phyloP scores from a whole-genome alignment of 2,888 invertebrate genomes.

The Scaptomyza flava region DNA sequence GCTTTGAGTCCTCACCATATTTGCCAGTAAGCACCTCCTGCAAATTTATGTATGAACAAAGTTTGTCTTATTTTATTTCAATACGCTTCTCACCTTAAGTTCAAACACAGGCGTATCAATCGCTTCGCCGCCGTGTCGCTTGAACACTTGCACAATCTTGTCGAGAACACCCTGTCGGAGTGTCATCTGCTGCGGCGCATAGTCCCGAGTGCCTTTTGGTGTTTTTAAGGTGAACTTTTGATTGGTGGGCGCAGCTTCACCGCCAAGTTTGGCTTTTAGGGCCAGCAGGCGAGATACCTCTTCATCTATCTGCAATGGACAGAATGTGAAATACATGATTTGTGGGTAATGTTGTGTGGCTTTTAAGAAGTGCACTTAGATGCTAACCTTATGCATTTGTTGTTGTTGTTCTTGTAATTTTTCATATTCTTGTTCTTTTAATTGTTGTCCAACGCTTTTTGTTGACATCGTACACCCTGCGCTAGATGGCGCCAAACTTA shows the following conservation, averaged over 20 bases:
- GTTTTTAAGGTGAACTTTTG: constrained; percentile 95
- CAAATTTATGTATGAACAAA: constrained; percentile 13
- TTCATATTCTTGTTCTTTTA: constrained; percentile 54
- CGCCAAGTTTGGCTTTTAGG: constrained; percentile 90
- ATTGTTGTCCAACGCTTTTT: constrained; percentile 70
- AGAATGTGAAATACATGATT: constrained; percentile 17
- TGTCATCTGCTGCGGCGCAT: constrained; percentile 97
- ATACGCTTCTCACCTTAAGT: constrained; percentile 89
- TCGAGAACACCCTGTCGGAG: constrained; percentile 93
- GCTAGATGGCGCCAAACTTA: constrained; percentile 55
- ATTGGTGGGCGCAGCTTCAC: constrained; percentile 86
- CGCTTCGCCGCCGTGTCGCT: constrained; percentile 98
- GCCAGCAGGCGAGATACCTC: constrained; percentile 93
- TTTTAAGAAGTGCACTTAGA: constrained; percentile 51
- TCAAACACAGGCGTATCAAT: constrained; percentile 99
- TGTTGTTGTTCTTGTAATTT: constrained; percentile 60
- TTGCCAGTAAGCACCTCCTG: constrained; percentile 99
- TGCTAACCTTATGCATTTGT: constrained; percentile 83
- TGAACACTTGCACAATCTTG: constrained; percentile 95
- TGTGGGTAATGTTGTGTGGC: neutral
- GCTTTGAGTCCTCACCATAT: constrained; percentile 99
- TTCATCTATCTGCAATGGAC: constrained; percentile 89
- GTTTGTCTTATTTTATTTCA: neutral
- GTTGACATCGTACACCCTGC: constrained; percentile 56
- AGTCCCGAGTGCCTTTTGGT: constrained; percentile 97